These are phyloP conservation scores for Lapara coniferarum DNA, from an alignment of 2,888 invertebrate genomes.

Conservation along the genomic window DNA sequence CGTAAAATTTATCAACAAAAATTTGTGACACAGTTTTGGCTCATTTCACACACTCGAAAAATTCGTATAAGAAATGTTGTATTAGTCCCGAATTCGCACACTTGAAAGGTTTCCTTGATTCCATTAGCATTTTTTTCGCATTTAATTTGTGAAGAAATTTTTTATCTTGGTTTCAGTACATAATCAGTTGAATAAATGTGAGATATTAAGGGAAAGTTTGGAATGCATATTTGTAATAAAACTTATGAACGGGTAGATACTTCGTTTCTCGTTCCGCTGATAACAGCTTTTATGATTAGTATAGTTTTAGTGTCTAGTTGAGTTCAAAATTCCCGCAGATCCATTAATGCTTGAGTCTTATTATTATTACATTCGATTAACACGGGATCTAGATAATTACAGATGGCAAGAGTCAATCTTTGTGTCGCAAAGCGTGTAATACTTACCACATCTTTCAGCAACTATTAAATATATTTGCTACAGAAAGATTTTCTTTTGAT, in stretches of 20 bases:
- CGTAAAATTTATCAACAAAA: constrained; percentile 41
- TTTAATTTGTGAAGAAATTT: constrained; percentile 16
- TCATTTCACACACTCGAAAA: constrained; percentile 35
- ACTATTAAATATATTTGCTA: too few relatives aligned
- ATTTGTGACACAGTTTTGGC: constrained; percentile 33
- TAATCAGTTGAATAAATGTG: neutral
- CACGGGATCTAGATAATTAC: too few relatives aligned
- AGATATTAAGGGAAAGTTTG: neutral
- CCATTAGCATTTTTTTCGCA: constrained; percentile 35
- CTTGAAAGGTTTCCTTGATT: constrained; percentile 37
- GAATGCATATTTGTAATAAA: constrained; percentile 1
- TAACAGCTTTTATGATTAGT: neutral
- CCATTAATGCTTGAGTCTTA: too few relatives aligned
- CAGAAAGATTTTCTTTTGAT: too few relatives aligned
- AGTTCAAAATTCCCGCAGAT: neutral
- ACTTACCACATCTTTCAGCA: too few relatives aligned
- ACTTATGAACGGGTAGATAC: neutral
- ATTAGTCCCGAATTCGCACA: constrained; percentile 33
- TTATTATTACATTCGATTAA: too few relatives aligned
- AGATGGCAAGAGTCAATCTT: too few relatives aligned
- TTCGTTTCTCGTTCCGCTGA: too few relatives aligned
- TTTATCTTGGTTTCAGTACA: neutral
- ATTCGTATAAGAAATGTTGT: constrained; percentile 29
- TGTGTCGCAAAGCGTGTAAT: too few relatives aligned
- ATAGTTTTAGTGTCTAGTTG: neutral